These are phyloP conservation scores for Danio kyathit DNA, from an alignment of 2,797 vertebrate species.

Conservation along the genomic window DNA sequence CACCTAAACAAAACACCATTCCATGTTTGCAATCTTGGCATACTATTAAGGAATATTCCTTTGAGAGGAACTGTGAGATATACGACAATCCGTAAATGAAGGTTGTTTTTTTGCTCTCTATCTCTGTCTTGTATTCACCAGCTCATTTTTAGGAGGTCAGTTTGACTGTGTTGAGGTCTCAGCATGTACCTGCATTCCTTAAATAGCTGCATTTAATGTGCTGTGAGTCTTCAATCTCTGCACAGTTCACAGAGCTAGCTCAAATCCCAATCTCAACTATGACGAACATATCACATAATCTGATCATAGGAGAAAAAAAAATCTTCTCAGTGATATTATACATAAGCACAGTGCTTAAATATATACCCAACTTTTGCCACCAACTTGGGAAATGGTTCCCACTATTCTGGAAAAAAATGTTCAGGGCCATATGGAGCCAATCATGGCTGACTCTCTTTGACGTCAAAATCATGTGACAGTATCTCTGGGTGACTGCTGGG, in stretches of 20 bases:
- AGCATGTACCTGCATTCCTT: slow-evolving; percentile 78
- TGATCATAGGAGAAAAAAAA: background rate
- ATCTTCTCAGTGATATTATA: background rate
- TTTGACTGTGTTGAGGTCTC: slow-evolving; percentile 75
- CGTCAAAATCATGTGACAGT: slow-evolving; percentile 63
- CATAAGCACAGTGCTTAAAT: slow-evolving; percentile 8
- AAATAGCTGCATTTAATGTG: slow-evolving; percentile 75
- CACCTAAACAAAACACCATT: too few relatives aligned
- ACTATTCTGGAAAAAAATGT: slow-evolving; percentile 29
- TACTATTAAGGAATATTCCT: too few relatives aligned
- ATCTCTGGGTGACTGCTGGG: slow-evolving; percentile 62
- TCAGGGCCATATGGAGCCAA: slow-evolving; percentile 59
- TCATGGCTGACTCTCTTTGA: slow-evolving; percentile 63
- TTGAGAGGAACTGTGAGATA: too few relatives aligned
- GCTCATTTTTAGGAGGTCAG: slow-evolving; percentile 64
- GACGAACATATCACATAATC: background rate
- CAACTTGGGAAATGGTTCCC: slow-evolving; percentile 26
- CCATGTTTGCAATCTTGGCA: too few relatives aligned
- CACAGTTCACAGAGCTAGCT: slow-evolving; percentile 64
- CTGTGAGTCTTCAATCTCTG: slow-evolving; percentile 62
- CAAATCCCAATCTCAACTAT: background rate
- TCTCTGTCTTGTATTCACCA: slow-evolving; percentile 32
- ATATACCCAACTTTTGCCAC: slow-evolving; percentile 15
- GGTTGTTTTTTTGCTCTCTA: too few relatives aligned
- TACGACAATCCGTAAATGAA: too few relatives aligned